These are phyloP conservation scores for Aromia moschata DNA, from an alignment of 2,888 invertebrate genomes.

Conservation along the genomic window DNA sequence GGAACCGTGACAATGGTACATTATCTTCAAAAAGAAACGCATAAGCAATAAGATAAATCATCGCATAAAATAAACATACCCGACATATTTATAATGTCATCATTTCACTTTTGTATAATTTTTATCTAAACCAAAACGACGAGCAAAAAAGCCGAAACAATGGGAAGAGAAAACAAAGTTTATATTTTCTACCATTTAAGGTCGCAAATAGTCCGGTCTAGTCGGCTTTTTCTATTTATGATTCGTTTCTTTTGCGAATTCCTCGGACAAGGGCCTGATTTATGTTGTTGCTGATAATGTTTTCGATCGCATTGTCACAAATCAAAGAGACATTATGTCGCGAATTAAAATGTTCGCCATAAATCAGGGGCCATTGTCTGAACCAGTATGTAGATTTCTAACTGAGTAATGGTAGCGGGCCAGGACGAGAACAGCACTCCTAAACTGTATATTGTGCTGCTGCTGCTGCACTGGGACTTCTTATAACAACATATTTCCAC, in stretches of 20 bases:
- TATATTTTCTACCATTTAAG: slow-evolving; percentile 48
- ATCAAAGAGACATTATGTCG: slow-evolving; percentile 64
- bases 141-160: slow-evolving; percentile 47
- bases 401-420: slow-evolving; percentile 55
- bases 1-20: no score
- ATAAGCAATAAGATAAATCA: slow-evolving; percentile 32
- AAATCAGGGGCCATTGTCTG: slow-evolving; percentile 63
- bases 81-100: slow-evolving; percentile 39
- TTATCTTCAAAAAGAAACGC: no score
- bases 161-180: slow-evolving; percentile 46
- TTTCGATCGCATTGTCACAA: slow-evolving; percentile 62
- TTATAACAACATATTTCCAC: slow-evolving; percentile 21
- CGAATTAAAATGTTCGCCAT: slow-evolving; percentile 61
- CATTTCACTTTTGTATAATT: slow-evolving; percentile 35
- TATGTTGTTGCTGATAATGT: slow-evolving; percentile 61
- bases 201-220: slow-evolving; percentile 50
- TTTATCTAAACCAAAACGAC: slow-evolving; percentile 34
- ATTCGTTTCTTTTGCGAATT: slow-evolving; percentile 49
- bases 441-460: slow-evolving; percentile 46
- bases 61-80: slow-evolving; percentile 33
- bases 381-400: slow-evolving; percentile 61
- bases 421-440: slow-evolving; percentile 46
- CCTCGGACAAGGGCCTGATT: slow-evolving; percentile 54
- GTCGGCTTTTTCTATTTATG: slow-evolving; percentile 54
- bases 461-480: slow-evolving; percentile 32